phyloP scores from a whole-genome alignment of 64 coral and sea anemone genomes.

The Montipora foliosa region DNA sequence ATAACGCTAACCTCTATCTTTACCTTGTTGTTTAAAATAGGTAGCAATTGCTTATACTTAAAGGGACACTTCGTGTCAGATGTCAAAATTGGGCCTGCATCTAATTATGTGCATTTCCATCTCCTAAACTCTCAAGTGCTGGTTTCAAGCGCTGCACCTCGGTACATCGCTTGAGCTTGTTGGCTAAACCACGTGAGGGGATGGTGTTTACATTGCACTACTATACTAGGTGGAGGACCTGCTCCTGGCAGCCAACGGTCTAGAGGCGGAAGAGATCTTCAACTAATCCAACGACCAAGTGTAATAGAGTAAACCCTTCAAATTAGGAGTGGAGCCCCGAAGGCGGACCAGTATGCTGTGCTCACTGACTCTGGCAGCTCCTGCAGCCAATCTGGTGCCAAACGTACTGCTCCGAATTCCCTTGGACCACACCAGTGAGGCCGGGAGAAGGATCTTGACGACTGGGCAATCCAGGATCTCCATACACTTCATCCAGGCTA shows the following conservation, averaged over 20 bases:
- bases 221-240: too few species aligned
- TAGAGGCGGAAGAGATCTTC: conserved; percentile 44
- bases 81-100: too few species aligned
- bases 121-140: too few species aligned
- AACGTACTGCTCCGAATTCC: conserved; percentile 43
- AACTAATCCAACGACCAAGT: conserved; percentile 37
- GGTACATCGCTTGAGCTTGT: conserved; percentile 33
- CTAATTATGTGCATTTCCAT: too few species aligned
- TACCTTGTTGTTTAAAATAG: too few species aligned
- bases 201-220: too few species aligned
- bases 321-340: conserved; percentile 59
- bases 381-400: conserved; percentile 48
- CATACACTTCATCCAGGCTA: conserved; percentile 49
- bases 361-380: conserved; percentile 54
- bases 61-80: too few species aligned
- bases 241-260: conserved; percentile 28
- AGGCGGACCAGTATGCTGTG: conserved; percentile 20
- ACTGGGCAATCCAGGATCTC: conserved; percentile 47
- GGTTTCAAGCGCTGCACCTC: not conserved
- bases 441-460: conserved; percentile 41
- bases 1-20: too few species aligned
- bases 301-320: conserved; percentile 43
- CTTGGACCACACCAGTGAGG: conserved; percentile 41
- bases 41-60: too few species aligned
- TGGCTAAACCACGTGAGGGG: too few species aligned